Percentiles rank a stretch among this genome's conserved stretches.
These are phyloP conservation scores for Campylorhamphus procurvoides DNA, from an alignment of 2,113 vertebrate genomes.

Conservation along the genomic window DNA sequence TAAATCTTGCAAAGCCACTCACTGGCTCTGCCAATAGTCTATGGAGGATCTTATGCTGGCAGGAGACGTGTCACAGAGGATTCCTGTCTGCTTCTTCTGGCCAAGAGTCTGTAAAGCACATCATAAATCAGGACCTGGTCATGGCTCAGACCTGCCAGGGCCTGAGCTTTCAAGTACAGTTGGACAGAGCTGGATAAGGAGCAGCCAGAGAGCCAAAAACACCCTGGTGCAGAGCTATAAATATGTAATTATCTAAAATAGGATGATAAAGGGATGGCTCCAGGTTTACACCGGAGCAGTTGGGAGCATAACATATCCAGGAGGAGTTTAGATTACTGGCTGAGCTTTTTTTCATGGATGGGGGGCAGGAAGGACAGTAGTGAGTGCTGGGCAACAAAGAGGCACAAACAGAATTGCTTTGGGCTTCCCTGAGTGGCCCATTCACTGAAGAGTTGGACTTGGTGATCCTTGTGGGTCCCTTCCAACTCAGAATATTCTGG, in stretches of 20 bases:
- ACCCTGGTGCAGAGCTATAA: not conserved
- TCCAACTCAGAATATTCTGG: not conserved
- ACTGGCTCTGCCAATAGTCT: not conserved
- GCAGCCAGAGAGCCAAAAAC: not conserved
- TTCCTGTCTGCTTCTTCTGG: constrained; percentile 20
- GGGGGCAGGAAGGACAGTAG: not conserved
- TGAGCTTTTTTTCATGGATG: not conserved
- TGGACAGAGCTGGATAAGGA: not conserved
- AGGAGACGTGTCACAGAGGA: not conserved
- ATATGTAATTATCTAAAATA: not conserved
- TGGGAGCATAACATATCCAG: not conserved
- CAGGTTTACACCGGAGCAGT: not conserved
- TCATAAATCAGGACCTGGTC: not conserved
- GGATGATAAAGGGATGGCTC: not conserved
- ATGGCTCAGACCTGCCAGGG: not conserved
- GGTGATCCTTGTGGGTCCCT: not conserved
- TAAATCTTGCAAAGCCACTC: not conserved
- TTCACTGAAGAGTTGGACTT: not conserved
- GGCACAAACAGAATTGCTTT: not conserved
- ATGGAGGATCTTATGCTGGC: not conserved
- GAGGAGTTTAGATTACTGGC: not conserved
- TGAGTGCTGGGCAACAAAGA: not conserved
- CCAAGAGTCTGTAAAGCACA: not conserved
- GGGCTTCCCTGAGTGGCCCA: not conserved
- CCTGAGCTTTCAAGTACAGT: not conserved